Percentiles rank a stretch among this genome's conserved stretches.
Evolutionary conservation across 53 echinoderm and acorn worm species (phyloP).

Genomic region (Henricia sp.): DNA sequence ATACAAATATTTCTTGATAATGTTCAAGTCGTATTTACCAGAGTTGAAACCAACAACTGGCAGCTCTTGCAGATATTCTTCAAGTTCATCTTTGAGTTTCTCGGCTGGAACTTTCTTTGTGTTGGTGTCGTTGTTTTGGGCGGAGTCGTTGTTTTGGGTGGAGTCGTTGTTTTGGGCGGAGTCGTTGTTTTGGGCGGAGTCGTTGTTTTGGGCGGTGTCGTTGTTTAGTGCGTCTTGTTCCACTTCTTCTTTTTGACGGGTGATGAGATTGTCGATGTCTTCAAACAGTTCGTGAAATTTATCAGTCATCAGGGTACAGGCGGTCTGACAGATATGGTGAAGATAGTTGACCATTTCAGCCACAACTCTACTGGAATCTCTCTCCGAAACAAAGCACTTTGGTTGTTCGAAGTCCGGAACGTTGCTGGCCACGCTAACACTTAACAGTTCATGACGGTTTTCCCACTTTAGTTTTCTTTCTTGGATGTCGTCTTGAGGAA

Average conservation of each 20-base stretch:
- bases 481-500: background rate
- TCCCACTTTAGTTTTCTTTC: slow-evolving; percentile 30
- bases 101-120: slow-evolving; percentile 14
- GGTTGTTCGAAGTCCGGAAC: slow-evolving; percentile 38
- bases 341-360: slow-evolving; percentile 29
- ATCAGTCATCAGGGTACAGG: background rate
- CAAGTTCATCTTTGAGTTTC: background rate
- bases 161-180: no score
- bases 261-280: background rate
- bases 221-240: background rate
- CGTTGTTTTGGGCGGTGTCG: background rate
- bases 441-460: slow-evolving; percentile 38
- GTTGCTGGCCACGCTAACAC: slow-evolving; percentile 66
- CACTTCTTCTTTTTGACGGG: background rate
- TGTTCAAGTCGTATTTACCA: slow-evolving; percentile 47
- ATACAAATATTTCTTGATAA: slow-evolving; percentile 35
- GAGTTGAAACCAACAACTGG: slow-evolving; percentile 63
- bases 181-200: background rate
- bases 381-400: slow-evolving; percentile 50
- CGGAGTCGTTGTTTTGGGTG: background rate
- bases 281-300: background rate
- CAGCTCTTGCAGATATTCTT: slow-evolving; percentile 5
- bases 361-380: slow-evolving; percentile 33
- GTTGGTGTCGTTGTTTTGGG: background rate
- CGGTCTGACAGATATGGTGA: slow-evolving; percentile 13